These are phyloP conservation scores for Heterochromis multidens DNA, from an alignment of 2,113 vertebrate species.

Conservation along the genomic window DNA sequence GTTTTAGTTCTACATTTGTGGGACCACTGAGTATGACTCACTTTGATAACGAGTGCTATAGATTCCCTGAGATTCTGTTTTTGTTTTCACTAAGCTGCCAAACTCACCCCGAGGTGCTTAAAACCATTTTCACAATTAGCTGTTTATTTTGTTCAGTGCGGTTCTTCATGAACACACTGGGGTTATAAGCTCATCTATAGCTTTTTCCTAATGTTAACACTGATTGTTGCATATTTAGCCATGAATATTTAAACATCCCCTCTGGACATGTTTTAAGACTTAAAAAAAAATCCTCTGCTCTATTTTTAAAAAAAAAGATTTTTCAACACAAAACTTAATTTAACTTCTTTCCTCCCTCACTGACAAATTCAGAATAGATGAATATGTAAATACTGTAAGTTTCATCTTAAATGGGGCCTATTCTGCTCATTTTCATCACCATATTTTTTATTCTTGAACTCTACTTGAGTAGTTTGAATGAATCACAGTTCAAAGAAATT, in stretches of 20 bases:
- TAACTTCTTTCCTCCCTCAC: neutral
- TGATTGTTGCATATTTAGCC: neutral
- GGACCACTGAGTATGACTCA: neutral
- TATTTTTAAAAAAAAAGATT: neutral
- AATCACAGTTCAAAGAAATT: neutral
- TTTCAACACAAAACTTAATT: neutral
- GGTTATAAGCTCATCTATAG: neutral
- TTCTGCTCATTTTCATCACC: neutral
- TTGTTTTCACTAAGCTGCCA: neutral
- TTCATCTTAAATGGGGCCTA: neutral
- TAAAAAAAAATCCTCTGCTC: neutral
- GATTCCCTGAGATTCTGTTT: neutral
- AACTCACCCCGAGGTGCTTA: neutral
- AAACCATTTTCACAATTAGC: neutral
- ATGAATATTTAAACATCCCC: neutral
- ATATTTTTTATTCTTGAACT: neutral
- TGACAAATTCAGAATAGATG: neutral
- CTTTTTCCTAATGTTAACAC: neutral
- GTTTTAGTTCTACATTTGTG: neutral
- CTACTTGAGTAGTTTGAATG: neutral
- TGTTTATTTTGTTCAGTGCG: neutral
- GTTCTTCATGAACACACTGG: neutral
- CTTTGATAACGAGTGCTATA: neutral
- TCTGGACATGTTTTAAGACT: neutral
- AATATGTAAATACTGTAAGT: neutral